Evolutionary conservation across 2,113 vertebrate species (phyloP).

Genomic region (Megaceryle maxima): DNA sequence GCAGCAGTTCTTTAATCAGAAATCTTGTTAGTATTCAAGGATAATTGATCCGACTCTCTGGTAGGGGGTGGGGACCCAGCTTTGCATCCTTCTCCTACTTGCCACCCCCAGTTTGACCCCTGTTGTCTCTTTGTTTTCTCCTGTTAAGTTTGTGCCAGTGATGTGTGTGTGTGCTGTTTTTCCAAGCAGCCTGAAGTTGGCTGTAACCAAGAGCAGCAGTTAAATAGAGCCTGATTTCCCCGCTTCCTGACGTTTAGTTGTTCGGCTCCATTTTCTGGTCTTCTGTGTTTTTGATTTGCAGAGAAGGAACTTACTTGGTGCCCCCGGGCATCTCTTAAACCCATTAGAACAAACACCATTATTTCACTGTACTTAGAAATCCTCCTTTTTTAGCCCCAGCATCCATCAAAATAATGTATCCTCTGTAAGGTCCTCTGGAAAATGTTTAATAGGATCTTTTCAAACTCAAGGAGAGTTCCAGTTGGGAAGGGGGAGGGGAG

Average conservation of each 20-base stretch:
- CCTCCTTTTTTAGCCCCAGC: constrained; percentile 50
- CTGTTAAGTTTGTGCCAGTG: constrained; percentile 74
- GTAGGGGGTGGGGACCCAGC: constrained; percentile 38
- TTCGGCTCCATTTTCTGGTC: constrained; percentile 76
- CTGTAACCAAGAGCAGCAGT: constrained; percentile 72
- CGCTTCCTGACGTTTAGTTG: constrained; percentile 68
- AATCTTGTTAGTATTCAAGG: constrained; percentile 64
- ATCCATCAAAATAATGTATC: constrained; percentile 72
- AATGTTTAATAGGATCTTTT: constrained; percentile 62
- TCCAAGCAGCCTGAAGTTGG: constrained; percentile 72
- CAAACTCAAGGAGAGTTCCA: constrained; percentile 49
- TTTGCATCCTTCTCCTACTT: constrained; percentile 57
- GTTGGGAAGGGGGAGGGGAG: constrained; percentile 60
- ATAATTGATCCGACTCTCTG: constrained; percentile 70
- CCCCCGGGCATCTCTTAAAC: constrained; percentile 73
- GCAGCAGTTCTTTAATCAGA: constrained; percentile 66
- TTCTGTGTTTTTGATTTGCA: constrained; percentile 76
- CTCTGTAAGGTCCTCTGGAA: constrained; percentile 60
- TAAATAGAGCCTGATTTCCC: constrained; percentile 69
- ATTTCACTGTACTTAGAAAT: constrained; percentile 66
- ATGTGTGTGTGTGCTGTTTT: constrained; percentile 74
- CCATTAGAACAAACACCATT: constrained; percentile 64
- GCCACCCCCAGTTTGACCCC: constrained; percentile 73
- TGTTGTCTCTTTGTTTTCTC: constrained; percentile 77
- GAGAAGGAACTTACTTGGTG: constrained; percentile 73